Evolutionary conservation across 2,888 invertebrate genomes (phyloP), one percentile per base, ranked within the genome.

Genomic region (Lymantria monacha): DNA sequence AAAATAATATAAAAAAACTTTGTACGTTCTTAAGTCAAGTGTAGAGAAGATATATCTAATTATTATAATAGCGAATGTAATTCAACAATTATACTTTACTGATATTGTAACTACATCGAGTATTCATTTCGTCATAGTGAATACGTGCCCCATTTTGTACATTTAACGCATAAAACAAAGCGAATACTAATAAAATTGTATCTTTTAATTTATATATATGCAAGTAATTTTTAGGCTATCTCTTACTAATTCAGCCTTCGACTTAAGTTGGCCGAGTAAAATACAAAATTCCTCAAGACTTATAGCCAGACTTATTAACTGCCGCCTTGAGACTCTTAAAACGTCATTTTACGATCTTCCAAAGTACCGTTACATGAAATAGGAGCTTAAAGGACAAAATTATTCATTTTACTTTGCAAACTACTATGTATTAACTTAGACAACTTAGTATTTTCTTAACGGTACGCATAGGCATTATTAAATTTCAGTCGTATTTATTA

Each of bases 331-430:
- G 52, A 45, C 37, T 41, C 44, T 52, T 45, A 52, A 48, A 48
- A 42, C 42, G 42, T 42, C 38, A 52, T 37, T 52, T 48, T 51
- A 51, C 51, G 44, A n/a, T 13, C 33, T 51, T 48, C 42, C 36
- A 37, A 51, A 48, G 40, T 44, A 41, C 51, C 46, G 43, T 47
- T 30, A 42, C 30, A 40, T 12, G 10, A 14, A 7, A 33, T 37
- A 44, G 47, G 22, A 13, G n/a, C 22, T 22, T 15, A 15, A 41
- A 22, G 41, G 14, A 15, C 41, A 8, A 41, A 41, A 41, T 15
- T 41, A 41, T 41, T 41, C 14, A 38, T 38, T 38, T 38, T 38
- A 38, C 38, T 38, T 38, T 12, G 10, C 9, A 10, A 33, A 33
- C 33, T 33, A 33, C 10, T 33, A 10, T 33, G 33, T 33, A 10